Conservation (phyloP, 2,113 vertebrate species). For the Tylochromis polylepis region DNA sequence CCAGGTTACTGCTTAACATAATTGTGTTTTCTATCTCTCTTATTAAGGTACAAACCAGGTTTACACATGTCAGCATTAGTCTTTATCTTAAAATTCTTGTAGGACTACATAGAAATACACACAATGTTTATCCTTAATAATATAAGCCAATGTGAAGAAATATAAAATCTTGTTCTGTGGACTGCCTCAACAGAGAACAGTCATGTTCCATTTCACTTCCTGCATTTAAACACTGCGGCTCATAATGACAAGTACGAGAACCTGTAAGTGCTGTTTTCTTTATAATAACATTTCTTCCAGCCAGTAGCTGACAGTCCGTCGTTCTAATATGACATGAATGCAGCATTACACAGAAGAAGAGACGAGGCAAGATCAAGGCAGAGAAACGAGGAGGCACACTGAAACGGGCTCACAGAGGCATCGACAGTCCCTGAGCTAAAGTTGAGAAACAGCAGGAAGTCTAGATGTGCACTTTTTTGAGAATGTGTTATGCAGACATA, state of each 20-base stretch:
- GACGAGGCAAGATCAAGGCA: neutral
- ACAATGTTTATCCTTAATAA: neutral
- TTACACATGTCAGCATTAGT: neutral
- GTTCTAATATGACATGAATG: neutral
- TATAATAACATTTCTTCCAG: neutral
- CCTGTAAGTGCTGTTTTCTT: neutral
- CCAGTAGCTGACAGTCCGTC: neutral
- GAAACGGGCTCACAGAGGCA: neutral
- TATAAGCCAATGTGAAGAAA: neutral
- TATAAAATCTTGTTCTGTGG: neutral
- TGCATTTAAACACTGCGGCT: neutral
- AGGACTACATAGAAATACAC: neutral
- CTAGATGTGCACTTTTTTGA: neutral
- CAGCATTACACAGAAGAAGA: neutral
- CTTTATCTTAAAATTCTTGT: neutral
- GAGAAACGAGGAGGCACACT: neutral
- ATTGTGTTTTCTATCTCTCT: neutral
- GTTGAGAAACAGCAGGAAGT: neutral
- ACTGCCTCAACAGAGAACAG: neutral
- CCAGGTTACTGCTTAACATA: neutral
- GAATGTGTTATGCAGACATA: neutral
- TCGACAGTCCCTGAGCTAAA: neutral
- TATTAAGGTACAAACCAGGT: neutral
- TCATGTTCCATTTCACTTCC: neutral
- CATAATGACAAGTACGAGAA: neutral